Evolutionary conservation across 2,888 invertebrate genomes (phyloP).

Genomic region (Isoperla grammatica): DNA sequence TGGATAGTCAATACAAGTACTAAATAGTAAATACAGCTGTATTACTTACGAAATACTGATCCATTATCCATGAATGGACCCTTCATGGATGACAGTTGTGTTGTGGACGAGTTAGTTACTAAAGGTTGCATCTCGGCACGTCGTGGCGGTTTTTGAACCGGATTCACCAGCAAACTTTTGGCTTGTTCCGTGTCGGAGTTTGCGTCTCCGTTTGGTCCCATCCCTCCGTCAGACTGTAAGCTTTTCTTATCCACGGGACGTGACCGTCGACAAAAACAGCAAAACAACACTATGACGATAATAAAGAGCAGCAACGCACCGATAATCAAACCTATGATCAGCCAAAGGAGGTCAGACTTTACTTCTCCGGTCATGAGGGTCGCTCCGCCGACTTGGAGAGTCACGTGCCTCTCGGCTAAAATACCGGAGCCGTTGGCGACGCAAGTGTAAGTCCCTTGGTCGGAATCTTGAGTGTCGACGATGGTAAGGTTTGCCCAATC

Average conservation of each 20-base stretch:
- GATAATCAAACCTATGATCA: conserved; percentile 46
- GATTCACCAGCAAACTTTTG: conserved; percentile 78
- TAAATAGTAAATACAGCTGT: too few species aligned
- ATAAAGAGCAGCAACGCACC: conserved; percentile 49
- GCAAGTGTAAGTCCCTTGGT: conserved; percentile 71
- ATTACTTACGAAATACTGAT: conserved; percentile 21
- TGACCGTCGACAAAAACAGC: conserved; percentile 53
- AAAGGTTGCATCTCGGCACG: conserved; percentile 52
- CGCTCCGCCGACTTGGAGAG: conserved; percentile 47
- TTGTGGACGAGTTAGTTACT: conserved; percentile 14
- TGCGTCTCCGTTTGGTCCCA: conserved; percentile 58
- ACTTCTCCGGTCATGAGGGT: conserved; percentile 46
- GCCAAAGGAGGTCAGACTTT: conserved; percentile 34
- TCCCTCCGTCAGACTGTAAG: conserved; percentile 47
- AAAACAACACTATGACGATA: conserved; percentile 46
- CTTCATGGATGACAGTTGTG: conserved; percentile 18
- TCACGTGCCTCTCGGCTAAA: conserved; percentile 67
- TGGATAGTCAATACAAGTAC: too few species aligned
- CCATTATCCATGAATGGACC: conserved; percentile 17
- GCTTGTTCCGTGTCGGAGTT: conserved; percentile 77
- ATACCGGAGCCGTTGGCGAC: conserved; percentile 79
- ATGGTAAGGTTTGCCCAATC: conserved; percentile 65
- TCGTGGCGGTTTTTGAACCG: conserved; percentile 75
- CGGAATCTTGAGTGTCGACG: conserved; percentile 54
- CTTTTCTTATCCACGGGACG: conserved; percentile 67